Percentiles rank a stretch among this genome's conserved stretches.
Evolutionary conservation across 1,140 invertebrate genomes (phyloP).

Genomic region (Lerema accius): DNA sequence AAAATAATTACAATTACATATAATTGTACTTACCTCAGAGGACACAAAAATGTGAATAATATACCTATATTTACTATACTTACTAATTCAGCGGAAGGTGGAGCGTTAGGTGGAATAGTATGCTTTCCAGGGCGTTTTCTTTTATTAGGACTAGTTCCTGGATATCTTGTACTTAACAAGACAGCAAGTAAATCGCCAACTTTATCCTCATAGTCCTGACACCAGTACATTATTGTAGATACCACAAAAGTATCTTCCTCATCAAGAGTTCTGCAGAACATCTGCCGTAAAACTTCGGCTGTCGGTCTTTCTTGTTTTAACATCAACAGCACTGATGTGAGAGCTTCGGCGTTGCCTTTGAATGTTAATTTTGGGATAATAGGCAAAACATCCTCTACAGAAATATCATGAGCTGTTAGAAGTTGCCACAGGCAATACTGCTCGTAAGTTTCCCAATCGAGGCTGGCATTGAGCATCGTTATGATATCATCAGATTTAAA

Average conservation of each 20-base stretch:
- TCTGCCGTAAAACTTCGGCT: conserved; percentile 91
- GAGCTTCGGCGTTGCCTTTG: conserved; percentile 94
- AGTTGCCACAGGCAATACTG: conserved; percentile 98
- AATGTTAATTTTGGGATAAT: conserved; percentile 95
- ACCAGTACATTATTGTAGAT: conserved; percentile 95
- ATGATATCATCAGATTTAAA: conserved; percentile 90
- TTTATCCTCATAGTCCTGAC: conserved; percentile 94
- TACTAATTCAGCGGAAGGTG: conserved; percentile 84
- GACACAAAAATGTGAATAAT: background rate
- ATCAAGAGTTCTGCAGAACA: conserved; percentile 91
- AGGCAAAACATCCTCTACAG: conserved; percentile 94
- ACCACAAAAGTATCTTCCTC: conserved; percentile 93
- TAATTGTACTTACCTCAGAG: too few relatives aligned
- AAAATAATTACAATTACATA: conserved; percentile 21
- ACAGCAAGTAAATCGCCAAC: conserved; percentile 92
- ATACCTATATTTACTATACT: conserved; percentile 36
- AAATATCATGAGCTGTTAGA: conserved; percentile 95
- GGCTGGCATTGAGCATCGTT: conserved; percentile 89
- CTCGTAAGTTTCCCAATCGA: conserved; percentile 98
- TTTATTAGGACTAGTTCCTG: conserved; percentile 93
- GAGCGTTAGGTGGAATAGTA: conserved; percentile 84
- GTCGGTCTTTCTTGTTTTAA: conserved; percentile 96
- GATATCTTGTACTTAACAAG: conserved; percentile 90
- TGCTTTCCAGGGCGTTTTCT: conserved; percentile 91
- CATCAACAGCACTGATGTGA: conserved; percentile 95